phyloP scores from a whole-genome alignment of 2,113 vertebrate genomes.

The Laticauda laticaudata region DNA sequence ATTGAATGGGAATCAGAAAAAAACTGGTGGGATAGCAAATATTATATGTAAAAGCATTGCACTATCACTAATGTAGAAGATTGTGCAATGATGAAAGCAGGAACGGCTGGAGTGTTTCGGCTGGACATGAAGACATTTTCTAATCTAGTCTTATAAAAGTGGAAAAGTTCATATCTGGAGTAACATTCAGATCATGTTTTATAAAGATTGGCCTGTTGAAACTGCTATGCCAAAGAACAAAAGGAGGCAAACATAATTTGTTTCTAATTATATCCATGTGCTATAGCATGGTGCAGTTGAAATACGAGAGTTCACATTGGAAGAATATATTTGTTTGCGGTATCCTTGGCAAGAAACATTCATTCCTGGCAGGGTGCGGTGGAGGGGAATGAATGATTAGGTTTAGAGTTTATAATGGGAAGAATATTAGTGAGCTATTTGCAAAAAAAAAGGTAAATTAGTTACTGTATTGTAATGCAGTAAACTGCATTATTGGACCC shows the following conservation, averaged over 20 bases:
- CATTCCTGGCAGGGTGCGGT: not conserved
- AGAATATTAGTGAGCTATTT: constrained; percentile 29
- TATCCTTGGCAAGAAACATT: not conserved
- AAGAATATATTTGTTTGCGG: constrained; percentile 18
- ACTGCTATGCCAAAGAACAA: not conserved
- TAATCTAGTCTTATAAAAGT: not conserved
- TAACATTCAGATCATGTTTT: not conserved
- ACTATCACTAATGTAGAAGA: not conserved
- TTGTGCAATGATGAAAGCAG: not conserved
- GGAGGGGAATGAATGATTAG: constrained; percentile 8
- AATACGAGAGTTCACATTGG: not conserved
- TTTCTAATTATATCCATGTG: constrained; percentile 1
- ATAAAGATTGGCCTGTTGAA: not conserved
- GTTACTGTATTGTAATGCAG: not conserved
- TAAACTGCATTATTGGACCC: not conserved
- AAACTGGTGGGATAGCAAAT: not conserved
- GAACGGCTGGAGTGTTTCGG: not conserved
- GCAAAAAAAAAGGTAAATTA: constrained; percentile 19
- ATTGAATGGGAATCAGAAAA: not conserved
- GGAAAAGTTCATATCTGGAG: not conserved
- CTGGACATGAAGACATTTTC: not conserved
- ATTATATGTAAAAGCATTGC: not conserved
- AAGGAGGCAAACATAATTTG: not conserved
- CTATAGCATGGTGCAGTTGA: not conserved
- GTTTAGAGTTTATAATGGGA: constrained; percentile 8